phyloP scores from a whole-genome alignment of 2,888 invertebrate species.

The Anoplius nigerrimus region DNA sequence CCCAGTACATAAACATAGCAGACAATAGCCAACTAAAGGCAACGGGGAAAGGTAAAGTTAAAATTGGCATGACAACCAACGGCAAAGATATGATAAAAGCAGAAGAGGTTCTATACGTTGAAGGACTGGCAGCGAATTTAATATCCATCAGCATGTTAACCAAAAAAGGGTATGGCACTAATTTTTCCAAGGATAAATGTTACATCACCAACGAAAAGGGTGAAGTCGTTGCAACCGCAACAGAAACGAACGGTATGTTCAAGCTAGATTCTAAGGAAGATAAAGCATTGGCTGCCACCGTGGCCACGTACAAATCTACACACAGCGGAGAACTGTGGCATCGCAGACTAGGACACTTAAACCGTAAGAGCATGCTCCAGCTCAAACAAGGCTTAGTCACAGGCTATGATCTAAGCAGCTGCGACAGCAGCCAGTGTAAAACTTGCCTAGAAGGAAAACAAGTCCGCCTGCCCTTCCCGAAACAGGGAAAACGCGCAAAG shows the following conservation, averaged over 20 bases:
- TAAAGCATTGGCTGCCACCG: no score
- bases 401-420: not conserved
- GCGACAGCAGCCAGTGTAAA: constrained; percentile 31
- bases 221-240: constrained; percentile 18
- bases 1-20: constrained; percentile 12
- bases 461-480: constrained; percentile 26
- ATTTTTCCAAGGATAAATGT: constrained; percentile 39
- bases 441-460: constrained; percentile 24
- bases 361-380: constrained; percentile 39
- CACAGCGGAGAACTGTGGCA: constrained; percentile 41
- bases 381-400: constrained; percentile 11
- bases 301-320: no score
- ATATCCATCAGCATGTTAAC: constrained; percentile 54
- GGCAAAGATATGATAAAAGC: constrained; percentile 31
- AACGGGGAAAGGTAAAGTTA: constrained; percentile 13
- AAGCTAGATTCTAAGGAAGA: no score
- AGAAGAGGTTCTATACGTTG: constrained; percentile 52
- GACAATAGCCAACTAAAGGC: constrained; percentile 8
- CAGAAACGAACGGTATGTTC: not conserved
- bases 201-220: constrained; percentile 42
- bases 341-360: constrained; percentile 45
- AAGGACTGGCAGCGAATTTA: constrained; percentile 54
- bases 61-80: not conserved
- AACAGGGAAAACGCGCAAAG: constrained; percentile 33
- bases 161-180: constrained; percentile 47